A percentile compares a stretch with the other conserved stretches of the same genome.
These are phyloP conservation scores for Myotis davidii DNA, from an alignment of 2,113 vertebrate genomes.

Conservation along the genomic window DNA sequence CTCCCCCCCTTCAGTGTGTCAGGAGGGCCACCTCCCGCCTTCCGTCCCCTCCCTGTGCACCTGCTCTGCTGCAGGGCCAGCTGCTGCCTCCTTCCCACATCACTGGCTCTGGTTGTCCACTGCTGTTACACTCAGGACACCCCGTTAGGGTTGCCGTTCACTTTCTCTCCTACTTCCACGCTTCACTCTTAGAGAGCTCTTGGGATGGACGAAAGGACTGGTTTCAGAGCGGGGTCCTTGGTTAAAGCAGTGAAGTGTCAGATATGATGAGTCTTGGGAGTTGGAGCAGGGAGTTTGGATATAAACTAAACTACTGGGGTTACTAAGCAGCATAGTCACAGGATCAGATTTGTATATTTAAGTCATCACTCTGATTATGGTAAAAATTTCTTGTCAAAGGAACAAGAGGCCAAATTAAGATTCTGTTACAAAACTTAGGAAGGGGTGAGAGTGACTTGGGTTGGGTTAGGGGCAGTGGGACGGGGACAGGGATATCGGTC, in stretches of 20 bases:
- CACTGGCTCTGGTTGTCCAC: fast-evolving
- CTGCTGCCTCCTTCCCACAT: fast-evolving
- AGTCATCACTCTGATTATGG: background rate
- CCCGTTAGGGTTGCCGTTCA: background rate
- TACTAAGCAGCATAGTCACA: background rate
- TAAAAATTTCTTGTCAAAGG: background rate
- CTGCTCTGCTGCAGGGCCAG: background rate
- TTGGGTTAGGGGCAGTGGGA: too few relatives aligned
- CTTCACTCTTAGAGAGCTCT: too few relatives aligned
- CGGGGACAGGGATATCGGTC: fast-evolving
- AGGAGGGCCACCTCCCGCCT: fast-evolving
- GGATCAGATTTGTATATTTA: background rate
- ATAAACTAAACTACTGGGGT: background rate
- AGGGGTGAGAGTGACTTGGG: fast-evolving
- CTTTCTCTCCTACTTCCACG: background rate
- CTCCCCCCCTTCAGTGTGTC: background rate
- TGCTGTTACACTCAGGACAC: background rate
- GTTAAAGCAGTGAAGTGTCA: too few relatives aligned
- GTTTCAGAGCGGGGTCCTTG: too few relatives aligned
- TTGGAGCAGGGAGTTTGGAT: too few relatives aligned
- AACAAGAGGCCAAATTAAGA: background rate
- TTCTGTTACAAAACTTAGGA: background rate
- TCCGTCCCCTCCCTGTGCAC: too few relatives aligned
- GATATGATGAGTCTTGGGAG: background rate
- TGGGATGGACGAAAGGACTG: too few relatives aligned